Base-by-base conservation (phyloP, 2,797 vertebrate species). In the Chrosomus eos region DNA sequence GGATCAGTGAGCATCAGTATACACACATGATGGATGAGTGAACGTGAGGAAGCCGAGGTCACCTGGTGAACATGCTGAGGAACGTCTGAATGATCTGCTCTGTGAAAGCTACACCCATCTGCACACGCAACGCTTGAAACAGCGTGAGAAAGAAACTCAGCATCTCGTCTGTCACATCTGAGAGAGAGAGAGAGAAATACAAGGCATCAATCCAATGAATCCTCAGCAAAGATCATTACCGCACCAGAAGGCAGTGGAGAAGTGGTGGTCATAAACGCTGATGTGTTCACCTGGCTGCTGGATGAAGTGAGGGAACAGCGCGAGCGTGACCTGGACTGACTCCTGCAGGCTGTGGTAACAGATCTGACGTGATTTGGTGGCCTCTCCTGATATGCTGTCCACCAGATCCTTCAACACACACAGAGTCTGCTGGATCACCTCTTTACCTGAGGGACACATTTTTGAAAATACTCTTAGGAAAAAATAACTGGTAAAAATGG, bases 71-170 rank as follows among this genome's bases (percentile, higher is more conserved):
- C 98, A 99, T 98, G 92, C 97, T 97, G 86, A 99, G 96, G 92
- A 99, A 99, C 55, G 97, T 99, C 92, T 99, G 98, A 89, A 99
- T 98, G 90, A 99, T 97, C 92, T 99, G 98, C 88, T 98, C 98
- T 0, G 98, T 99, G 94, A 99, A 99, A 87, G 97, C 95, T 72
- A 97, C 97, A 0, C 98, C 98, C 98, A 99, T 99, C 93, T 99
- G 98, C 58, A 99, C 98, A 91, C 98, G 93, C 90, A 99, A 93
- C 7, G 97, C 97, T 94, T 98, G 97, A 91, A 99, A 99, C 77
- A 99, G 94, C 4, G 96, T 98, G 90, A 99, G 94, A 95, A 99
- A 99, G 94, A 99, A 99, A 91, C 97, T 98, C 92, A 99, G 92
- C 96, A 99, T 99, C 92, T 98, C 97, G 87, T 99, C 98, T 0